Base-by-base conservation (phyloP, 1,140 invertebrate genomes). In the Calycopis cecrops region DNA sequence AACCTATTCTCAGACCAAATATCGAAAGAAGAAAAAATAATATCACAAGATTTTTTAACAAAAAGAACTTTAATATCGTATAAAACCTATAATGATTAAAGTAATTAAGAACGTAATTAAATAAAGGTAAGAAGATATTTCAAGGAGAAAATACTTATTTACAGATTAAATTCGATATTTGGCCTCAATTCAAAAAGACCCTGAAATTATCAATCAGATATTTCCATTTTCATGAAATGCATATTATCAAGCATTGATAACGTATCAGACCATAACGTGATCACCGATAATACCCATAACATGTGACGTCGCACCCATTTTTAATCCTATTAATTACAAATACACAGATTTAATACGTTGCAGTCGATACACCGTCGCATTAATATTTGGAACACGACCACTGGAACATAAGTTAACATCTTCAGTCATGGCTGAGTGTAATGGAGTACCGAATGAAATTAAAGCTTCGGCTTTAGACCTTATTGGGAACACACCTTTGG, bases 401-500 rank as follows among this genome's bases (percentile, higher is more conserved):
- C 52, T 44, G 9, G 40, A 34, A 18, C 14, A 3, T 16, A 9
- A 34, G 16, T 40, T 3, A 28, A 18, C n/a, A 21, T 40, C 8
- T 10, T 8, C 48, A 60, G 40, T 6, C 18, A 69, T 71, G 71
- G 49, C 64, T 47, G 52, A 48, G 21, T 59, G 55, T 18, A 63
- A 64, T 42, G 57, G 62, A 52, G 35, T 59, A 11, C 49, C 51
- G 8, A 76, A 69, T 38, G 79, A 86, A 59, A 83, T 86, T 47
- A 81, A 76, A 47, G 48, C 77, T 18, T 86, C 83, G 6, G 83
- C 80, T 3, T 51, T 86, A 51, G 80, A 84, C 1, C 68, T 86
- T 0, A 86, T 86, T 37, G 82, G 82, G 2, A 77, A 85, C 38
- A 85, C 82, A 4, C 82, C 82, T 6, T 68, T 85, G 34, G 71